Conservation (phyloP, 2,888 invertebrate species). For the Apamea anceps region DNA sequence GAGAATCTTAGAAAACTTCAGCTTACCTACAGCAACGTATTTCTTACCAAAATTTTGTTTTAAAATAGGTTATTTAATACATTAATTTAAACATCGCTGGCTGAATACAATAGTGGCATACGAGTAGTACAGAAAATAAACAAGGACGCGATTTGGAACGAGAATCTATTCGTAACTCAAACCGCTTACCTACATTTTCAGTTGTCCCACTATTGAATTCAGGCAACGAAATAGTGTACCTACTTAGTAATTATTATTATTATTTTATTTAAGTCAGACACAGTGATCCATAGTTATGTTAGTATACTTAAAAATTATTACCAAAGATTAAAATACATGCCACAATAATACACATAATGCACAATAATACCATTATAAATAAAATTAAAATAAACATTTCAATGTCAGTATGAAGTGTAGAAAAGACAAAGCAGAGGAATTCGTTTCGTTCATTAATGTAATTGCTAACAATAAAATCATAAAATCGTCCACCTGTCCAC, state of each 20-base stretch:
- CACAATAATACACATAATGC: too few species aligned
- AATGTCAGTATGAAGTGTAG: not conserved
- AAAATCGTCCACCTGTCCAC: conserved; percentile 3
- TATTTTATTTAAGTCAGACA: too few species aligned
- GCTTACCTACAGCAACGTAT: not conserved
- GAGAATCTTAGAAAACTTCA: not conserved
- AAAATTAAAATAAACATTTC: too few species aligned
- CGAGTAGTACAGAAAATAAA: not conserved
- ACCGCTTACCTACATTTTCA: not conserved
- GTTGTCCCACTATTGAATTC: not conserved
- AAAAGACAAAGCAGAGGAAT: not conserved
- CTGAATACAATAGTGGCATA: not conserved
- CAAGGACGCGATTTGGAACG: not conserved
- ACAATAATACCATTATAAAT: too few species aligned
- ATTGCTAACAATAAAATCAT: conserved; percentile 24
- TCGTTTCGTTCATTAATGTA: conserved; percentile 6
- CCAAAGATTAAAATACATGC: too few species aligned
- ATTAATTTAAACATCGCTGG: not conserved
- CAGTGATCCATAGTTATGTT: too few species aligned
- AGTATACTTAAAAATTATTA: too few species aligned
- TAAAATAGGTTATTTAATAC: not conserved
- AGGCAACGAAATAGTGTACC: not conserved
- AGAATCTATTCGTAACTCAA: not conserved
- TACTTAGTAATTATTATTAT: too few species aligned
- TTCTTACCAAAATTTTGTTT: not conserved